Percentiles rank a stretch among this genome's conserved stretches.
Conservation (phyloP, 2,113 vertebrate species). For the cattle (Bos taurus) region ARS-UCD2.0 NC_037332.1:61439001-61439500, state of each 20-base stretch:
- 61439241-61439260: not conserved
- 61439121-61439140: not conserved
- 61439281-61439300: constrained; percentile 27
- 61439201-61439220: not conserved
- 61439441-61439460: constrained; percentile 60
- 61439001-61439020: constrained; percentile 35
- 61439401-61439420: constrained; percentile 20
- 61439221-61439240: constrained; percentile 6
- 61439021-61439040: constrained; percentile 53
- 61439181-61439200: not conserved
- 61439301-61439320: not conserved
- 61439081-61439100: constrained; percentile 17
- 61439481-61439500: constrained; percentile 50
- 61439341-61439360: not conserved
- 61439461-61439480: constrained; percentile 50
- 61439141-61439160: not conserved
- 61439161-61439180: not conserved
- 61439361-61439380: not conserved
- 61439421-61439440: constrained; percentile 40
- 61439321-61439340: not conserved
- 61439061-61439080: constrained; percentile 47
- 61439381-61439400: constrained; percentile 23
- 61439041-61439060: constrained; percentile 57
- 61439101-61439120: constrained; percentile 23
- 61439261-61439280: constrained; percentile 47